Base-by-base conservation (phyloP, 2,113 vertebrate species). In the Epinephelus cyanopodus region DNA sequence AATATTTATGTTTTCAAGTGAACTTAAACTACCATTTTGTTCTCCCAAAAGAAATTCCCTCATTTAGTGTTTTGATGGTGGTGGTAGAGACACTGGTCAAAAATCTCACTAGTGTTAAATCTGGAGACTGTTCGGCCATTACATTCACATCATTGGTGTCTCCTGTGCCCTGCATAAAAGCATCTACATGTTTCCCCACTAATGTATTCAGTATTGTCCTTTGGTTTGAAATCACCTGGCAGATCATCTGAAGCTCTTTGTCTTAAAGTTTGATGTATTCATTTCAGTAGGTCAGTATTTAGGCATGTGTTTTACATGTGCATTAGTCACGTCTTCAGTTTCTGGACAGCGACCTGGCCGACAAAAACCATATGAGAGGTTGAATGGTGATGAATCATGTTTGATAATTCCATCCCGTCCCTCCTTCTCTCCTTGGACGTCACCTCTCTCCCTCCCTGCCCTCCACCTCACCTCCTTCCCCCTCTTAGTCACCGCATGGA, bases 401-500 rank as follows among this genome's bases (percentile, higher is more conserved):
- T 77, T 67, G 57, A 80, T 87, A 54, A 80, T 81, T 91, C 86
- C 76, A 74, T 81, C 61, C 58, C 72, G 58, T 66, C 75, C 47
- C 48, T 62, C 65, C 45, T 58, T 68, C 61, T 48, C 77, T 79
- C 60, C 79, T 83, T 75, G 58, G 74, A 83, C 66, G 3, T 70
- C 60, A 73, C 56, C 72, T 75, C 84, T 86, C 75, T 67, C 60
- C 65, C 74, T 81, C 83, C 60, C 85, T 92, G 77, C 67, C 88
- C 91, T 90, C 79, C 60, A 67, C 52, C 86, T 89, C 90, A 81
- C 91, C 91, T 92, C 87, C 76, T 77, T 80, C 87, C 84, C 89
- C 90, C 90, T 90, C 92, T 95, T 95, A 95, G 94, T 96, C 94
- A 95, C 90, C 19, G 39, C 54, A n/a, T 58, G 82, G 88, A 94